Base-by-base conservation (phyloP, 1,140 invertebrate species). In the Limonius californicus region DNA sequence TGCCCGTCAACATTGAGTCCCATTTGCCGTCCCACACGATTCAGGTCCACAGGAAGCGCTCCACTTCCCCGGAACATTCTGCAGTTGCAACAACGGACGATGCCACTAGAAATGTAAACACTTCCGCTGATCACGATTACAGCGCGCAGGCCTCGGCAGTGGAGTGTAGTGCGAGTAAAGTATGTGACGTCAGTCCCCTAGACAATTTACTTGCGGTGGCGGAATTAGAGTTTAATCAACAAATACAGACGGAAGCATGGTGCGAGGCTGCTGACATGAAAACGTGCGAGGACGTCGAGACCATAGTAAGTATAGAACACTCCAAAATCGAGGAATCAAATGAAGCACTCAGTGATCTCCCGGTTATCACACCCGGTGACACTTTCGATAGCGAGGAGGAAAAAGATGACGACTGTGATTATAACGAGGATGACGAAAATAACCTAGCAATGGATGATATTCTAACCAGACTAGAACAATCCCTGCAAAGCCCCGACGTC, bases 391-490 rank as follows among this genome's bases (percentile, higher is more conserved):
- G 23, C 50, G 53, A 53, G 21, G 59, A 56, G 42, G 42, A 45
- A 3, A 71, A 70, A 61, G 64, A 63, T 19, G 70, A 74, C 35
- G 73, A 74, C 15, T 73, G 73, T 35, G 82, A 83, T 71, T 83
- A 86, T 62, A 77, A 76, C 23, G 82, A 83, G 53, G 83, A 85
- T 16, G 83, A 85, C 64, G 81, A 85, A 62, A 81, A 83, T 64
- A 81, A 83, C 71, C 65, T 84, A 42, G 81, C 82, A 0, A 83
- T 84, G 47, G 77, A 80, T 12, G 83, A 85, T 65, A 83, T 84
- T 43, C 81, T 84, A 15, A 78, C 80, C 45, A 66, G 82, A 39
- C 71, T 85, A 35, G 82, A 82, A 63, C 81, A 82, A 62, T 83
- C 83, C 1, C 73, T 77, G 0, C 78, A 80, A 60, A 82, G 81